A percentile compares a stretch with the other conserved stretches of the same genome.
These are phyloP conservation scores for Scolopax bukidnonensis DNA, from an alignment of 2,797 vertebrate species.

Conservation along the genomic window DNA sequence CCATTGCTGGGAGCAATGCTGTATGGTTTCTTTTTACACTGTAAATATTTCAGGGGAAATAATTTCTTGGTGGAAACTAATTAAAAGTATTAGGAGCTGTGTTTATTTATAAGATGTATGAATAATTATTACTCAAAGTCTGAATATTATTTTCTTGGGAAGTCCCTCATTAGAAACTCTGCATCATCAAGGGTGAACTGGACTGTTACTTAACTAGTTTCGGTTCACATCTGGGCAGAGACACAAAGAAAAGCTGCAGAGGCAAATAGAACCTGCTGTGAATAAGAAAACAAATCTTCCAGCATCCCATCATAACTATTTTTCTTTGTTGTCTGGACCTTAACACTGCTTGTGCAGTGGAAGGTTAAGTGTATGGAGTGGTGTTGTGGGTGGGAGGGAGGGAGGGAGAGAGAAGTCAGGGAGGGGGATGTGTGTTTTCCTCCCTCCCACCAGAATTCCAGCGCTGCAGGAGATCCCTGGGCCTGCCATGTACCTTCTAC, in stretches of 20 bases:
- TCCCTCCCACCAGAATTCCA: background rate
- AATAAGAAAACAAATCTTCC: slow-evolving; percentile 24
- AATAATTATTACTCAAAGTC: slow-evolving; percentile 69
- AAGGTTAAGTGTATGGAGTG: fast-evolving
- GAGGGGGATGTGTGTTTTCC: background rate
- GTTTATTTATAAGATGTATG: slow-evolving; percentile 61
- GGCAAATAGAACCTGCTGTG: background rate
- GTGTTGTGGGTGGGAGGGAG: background rate
- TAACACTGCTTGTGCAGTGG: background rate
- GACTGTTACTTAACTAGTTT: slow-evolving; percentile 67
- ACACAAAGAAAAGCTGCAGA: background rate
- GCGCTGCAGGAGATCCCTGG: background rate
- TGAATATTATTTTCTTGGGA: slow-evolving; percentile 68
- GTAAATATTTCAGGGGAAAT: background rate
- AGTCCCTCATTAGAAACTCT: slow-evolving; percentile 74
- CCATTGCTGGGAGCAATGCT: background rate
- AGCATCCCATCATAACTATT: background rate
- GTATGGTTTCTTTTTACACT: background rate
- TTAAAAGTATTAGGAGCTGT: slow-evolving; percentile 42
- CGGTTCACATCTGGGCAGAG: slow-evolving; percentile 36
- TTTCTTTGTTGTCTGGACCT: background rate
- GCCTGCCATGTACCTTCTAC: background rate
- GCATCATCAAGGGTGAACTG: slow-evolving; percentile 62
- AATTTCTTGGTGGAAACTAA: slow-evolving; percentile 6
- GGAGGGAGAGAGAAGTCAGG: background rate